Conservation (phyloP, 1,140 invertebrate genomes). For the Drosophila ercepeae region DNA sequence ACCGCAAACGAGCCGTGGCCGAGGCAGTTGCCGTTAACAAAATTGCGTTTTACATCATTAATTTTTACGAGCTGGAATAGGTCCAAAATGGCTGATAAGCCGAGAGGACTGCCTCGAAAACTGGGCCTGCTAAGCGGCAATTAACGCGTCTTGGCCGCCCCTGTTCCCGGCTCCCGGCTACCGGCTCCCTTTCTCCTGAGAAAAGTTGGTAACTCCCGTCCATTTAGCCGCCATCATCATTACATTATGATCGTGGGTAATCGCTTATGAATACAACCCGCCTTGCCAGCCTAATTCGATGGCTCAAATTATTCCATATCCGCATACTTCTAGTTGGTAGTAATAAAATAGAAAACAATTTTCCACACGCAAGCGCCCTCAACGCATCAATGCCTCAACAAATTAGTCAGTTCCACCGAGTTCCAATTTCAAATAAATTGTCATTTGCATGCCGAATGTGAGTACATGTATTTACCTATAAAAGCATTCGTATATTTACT, state of each 20-base stretch:
- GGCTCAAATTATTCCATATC: constrained; percentile 29
- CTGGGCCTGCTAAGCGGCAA: constrained; percentile 67
- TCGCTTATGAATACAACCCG: constrained; percentile 40
- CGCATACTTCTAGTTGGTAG: constrained; percentile 38
- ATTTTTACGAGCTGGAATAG: constrained; percentile 78
- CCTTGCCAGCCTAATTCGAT: constrained; percentile 21
- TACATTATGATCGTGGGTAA: constrained; percentile 52
- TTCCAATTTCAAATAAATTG: constrained; percentile 35
- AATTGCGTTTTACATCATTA: constrained; percentile 82
- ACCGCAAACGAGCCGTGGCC: constrained; percentile 79
- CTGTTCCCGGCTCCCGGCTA: neutral
- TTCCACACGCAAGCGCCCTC: constrained; percentile 61
- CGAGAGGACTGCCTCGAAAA: constrained; percentile 18
- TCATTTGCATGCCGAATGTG: constrained; percentile 42
- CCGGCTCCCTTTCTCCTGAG: constrained; percentile 3
- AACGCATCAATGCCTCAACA: constrained; percentile 69
- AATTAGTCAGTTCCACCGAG: constrained; percentile 51
- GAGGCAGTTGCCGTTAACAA: constrained; percentile 76
- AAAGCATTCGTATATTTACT: neutral
- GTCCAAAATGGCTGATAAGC: constrained; percentile 78
- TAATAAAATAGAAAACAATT: constrained; percentile 78
- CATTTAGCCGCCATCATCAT: constrained; percentile 35
- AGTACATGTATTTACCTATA: neutral
- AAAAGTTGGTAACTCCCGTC: constrained; percentile 43
- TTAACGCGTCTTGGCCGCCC: constrained; percentile 65